Conservation (phyloP, 2,113 vertebrate species). For the Cochlearius cochlearius region DNA sequence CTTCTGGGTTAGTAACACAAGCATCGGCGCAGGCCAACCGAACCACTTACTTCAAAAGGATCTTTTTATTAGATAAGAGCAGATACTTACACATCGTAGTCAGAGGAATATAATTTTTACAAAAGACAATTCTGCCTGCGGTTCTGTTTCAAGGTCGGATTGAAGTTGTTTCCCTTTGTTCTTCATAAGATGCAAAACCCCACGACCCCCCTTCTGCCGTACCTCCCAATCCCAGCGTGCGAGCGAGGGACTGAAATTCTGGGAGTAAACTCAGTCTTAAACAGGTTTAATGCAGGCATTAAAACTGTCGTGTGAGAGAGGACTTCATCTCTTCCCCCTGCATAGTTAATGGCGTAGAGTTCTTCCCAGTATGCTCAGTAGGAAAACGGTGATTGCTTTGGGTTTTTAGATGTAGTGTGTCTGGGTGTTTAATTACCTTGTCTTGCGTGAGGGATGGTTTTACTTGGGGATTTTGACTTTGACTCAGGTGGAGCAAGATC, state of each 20-base stretch:
- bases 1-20: neutral
- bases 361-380: neutral
- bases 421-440: neutral
- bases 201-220: neutral
- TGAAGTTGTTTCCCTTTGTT: slow-evolving; percentile 30
- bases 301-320: neutral
- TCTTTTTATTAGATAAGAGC: slow-evolving; percentile 3
- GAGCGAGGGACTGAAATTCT: neutral
- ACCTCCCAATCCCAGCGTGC: neutral
- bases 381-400: neutral
- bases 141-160: neutral
- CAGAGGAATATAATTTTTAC: neutral
- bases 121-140: neutral
- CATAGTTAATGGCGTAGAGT: accelerated
- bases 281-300: neutral
- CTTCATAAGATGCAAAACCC: neutral
- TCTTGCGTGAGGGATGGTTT: neutral
- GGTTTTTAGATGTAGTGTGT: neutral
- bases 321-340: neutral
- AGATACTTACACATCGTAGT: neutral
- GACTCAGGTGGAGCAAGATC: neutral
- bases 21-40: neutral
- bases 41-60: slow-evolving; percentile 25
- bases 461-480: neutral
- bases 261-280: neutral